These are phyloP conservation scores for Syngnathus rostellatus DNA, from an alignment of 2,797 vertebrate genomes.

Conservation along the genomic window DNA sequence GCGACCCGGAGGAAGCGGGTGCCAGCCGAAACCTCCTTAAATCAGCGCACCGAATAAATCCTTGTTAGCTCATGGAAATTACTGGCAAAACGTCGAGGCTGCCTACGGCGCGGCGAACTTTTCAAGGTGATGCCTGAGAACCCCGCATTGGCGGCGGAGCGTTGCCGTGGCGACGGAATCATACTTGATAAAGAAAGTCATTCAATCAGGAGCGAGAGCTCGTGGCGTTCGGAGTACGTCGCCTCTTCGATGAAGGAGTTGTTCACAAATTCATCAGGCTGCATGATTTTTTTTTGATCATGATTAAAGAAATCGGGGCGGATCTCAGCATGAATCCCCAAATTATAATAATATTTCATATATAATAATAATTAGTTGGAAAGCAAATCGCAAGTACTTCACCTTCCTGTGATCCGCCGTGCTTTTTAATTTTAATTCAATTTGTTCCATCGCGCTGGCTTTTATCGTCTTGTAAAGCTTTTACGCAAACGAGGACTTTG, in stretches of 20 bases:
- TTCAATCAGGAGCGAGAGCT: slow-evolving; percentile 48
- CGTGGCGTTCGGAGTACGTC: slow-evolving; percentile 38
- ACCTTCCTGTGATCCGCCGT: background rate
- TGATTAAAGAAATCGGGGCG: background rate
- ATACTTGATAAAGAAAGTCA: slow-evolving; percentile 68
- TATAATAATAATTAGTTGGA: background rate
- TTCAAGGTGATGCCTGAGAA: slow-evolving; percentile 66
- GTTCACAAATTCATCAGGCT: background rate
- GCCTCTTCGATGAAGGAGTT: slow-evolving; percentile 22
- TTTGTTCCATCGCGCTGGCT: background rate
- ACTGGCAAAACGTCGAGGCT: slow-evolving; percentile 41
- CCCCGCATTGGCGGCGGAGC: slow-evolving; percentile 61
- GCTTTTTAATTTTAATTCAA: background rate
- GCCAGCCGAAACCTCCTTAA: slow-evolving; percentile 20
- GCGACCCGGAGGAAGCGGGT: slow-evolving; percentile 17
- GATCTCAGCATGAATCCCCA: background rate
- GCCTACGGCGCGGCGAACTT: slow-evolving; percentile 48
- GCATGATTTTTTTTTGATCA: background rate
- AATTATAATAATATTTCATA: background rate
- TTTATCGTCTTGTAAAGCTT: background rate
- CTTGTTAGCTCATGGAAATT: slow-evolving; percentile 21
- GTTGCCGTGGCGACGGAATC: slow-evolving; percentile 69
- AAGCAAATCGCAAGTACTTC: background rate
- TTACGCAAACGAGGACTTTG: background rate
- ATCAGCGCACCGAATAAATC: slow-evolving; percentile 18